Base-by-base conservation (phyloP, 2,797 vertebrate species). In the Gymnodraco acuticeps region DNA sequence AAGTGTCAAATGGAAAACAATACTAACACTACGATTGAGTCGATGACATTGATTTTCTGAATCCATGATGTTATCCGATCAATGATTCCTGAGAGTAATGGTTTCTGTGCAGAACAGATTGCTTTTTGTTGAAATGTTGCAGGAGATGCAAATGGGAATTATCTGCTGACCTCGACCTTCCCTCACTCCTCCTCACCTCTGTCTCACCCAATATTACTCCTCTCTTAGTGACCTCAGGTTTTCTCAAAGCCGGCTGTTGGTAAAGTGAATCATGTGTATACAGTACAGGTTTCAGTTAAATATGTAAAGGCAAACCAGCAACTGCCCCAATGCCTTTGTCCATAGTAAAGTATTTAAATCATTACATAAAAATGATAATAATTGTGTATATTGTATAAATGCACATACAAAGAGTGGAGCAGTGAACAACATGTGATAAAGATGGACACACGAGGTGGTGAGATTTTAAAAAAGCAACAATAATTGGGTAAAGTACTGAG, bases 281-380 rank as follows among this genome's bases (percentile, higher is more conserved):
- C 27, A 27, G 27, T 27, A 27, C 27, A 46, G 15, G 46, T 1
- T 0, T 17, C 56, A 0, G 1, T 77, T 70, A 66, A 67, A 62
- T 51, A 66, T 61, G 53, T 58, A 64, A 64, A 27, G 38, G 27
- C 27, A 76, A 74, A 68, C 10, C 64, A 31, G 31, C 41, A 65
- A n/a, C 56, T 38, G 27, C 27, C 27, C 27, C 27, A 27, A 27
- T 27, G 4, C 27, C 27, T 38, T 38, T n/a, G 11, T 42, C 43
- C 52, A n/a, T 45, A 45, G 43, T 31, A 47, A 10, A 64, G 23
- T 9, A 43, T 23, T 14, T 10, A 42, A 41, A 42, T 50, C 23
- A 23, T 50, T 27, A 42, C 14, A 14, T 68, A 42, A 13, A 38
- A 27, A 19, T 10, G 10, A 27, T 50, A 42, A n/a, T 42, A 33